Conservation (phyloP, 2,113 vertebrate species). For the Geococcyx californianus region DNA sequence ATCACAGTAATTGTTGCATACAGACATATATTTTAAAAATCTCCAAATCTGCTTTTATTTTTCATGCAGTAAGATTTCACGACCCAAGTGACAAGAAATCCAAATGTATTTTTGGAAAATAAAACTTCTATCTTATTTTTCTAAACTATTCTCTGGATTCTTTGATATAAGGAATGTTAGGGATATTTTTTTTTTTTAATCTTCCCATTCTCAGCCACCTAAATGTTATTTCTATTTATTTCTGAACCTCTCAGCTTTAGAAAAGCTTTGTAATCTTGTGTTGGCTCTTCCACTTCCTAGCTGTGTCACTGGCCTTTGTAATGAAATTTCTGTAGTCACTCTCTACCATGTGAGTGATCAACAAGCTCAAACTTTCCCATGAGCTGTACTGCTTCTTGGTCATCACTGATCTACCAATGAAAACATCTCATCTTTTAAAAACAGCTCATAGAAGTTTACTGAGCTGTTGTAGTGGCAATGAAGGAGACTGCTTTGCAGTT, state of each 20-base stretch:
- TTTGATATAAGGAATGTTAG: background rate
- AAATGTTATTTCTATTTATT: background rate
- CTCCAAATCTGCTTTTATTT: background rate
- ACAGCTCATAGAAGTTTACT: conserved; percentile 15
- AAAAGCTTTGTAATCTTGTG: background rate
- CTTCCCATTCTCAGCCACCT: background rate
- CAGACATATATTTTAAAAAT: background rate
- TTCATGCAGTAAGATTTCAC: background rate
- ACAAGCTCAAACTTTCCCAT: conserved; percentile 47
- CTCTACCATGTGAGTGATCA: conserved; percentile 11
- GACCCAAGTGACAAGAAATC: background rate
- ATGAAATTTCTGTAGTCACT: background rate
- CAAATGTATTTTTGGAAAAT: conserved; percentile 4
- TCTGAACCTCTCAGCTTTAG: background rate
- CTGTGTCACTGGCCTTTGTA: background rate
- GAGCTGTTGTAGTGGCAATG: background rate
- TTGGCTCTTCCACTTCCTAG: background rate
- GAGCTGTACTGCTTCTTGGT: conserved; percentile 52
- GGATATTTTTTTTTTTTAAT: background rate
- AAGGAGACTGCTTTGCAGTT: background rate
- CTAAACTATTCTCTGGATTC: background rate
- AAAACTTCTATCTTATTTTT: background rate
- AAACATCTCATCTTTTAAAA: conserved; percentile 45
- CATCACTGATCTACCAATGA: conserved; percentile 26
- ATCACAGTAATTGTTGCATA: background rate